A percentile compares a stretch with the other conserved stretches of the same genome.
Evolutionary conservation across 1,140 invertebrate genomes (phyloP).

Genomic region (Ylistrum balloti): DNA sequence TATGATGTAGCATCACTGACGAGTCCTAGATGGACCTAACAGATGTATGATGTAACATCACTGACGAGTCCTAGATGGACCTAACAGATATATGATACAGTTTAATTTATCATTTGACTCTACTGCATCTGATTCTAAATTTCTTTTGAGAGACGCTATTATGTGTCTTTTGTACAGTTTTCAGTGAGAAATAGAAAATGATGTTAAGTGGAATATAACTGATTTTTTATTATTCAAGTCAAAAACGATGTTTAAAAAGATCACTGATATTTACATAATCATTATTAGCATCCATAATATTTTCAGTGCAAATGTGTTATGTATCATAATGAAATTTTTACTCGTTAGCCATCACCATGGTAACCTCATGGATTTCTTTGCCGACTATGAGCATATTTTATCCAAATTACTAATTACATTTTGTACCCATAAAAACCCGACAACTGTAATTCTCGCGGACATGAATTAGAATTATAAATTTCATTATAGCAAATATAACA

Average conservation of each 20-base stretch:
- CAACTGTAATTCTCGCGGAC: conserved; percentile 1
- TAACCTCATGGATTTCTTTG: not conserved
- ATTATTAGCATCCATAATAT: conserved; percentile 24
- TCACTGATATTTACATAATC: not conserved
- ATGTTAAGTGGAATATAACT: no score
- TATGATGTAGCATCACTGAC: no score
- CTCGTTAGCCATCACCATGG: not conserved
- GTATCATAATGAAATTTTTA: not conserved
- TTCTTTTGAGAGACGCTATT: no score
- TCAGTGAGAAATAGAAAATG: no score
- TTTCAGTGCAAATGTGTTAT: not conserved
- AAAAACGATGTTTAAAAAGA: not conserved
- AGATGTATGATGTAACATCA: no score
- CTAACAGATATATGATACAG: no score
- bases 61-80: no score
- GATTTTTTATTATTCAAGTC: not conserved
- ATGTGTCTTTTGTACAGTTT: no score
- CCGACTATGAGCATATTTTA: conserved; percentile 1
- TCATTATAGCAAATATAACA: conserved; percentile 8
- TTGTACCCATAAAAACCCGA: conserved; percentile 5
- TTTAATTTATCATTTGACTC: no score
- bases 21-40: no score
- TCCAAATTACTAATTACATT: conserved; percentile 40
- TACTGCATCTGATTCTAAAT: no score
- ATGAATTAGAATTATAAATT: conserved; percentile 36